Conservation (phyloP, 2,888 invertebrate species). For the Conops quadrifasciatus region DNA sequence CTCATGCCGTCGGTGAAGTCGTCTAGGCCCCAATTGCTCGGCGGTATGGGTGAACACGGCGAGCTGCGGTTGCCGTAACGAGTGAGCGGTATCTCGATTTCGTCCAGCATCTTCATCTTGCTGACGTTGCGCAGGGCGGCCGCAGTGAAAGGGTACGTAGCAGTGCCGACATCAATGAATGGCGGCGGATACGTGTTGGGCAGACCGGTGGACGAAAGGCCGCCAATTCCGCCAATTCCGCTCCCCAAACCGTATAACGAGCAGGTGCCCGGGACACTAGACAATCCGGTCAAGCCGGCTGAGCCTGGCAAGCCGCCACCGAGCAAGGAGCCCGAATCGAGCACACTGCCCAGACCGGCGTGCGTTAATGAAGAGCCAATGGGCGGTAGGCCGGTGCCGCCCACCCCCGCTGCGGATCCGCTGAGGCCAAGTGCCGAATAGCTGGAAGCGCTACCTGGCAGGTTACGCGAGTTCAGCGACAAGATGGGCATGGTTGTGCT, state of each 20-base stretch:
- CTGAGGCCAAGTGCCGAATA: constrained; percentile 64
- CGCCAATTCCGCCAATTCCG: constrained; percentile 43
- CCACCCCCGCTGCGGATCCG: constrained; percentile 49
- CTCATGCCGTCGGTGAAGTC: constrained; percentile 72
- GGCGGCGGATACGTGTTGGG: constrained; percentile 58
- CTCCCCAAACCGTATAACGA: constrained; percentile 56
- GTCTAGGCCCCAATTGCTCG: constrained; percentile 71
- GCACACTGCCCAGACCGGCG: constrained; percentile 60
- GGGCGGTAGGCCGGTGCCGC: constrained; percentile 42
- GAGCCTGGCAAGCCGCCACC: constrained; percentile 48
- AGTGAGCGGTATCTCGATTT: constrained; percentile 74
- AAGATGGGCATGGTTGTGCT: constrained; percentile 72
- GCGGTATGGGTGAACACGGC: constrained; percentile 73
- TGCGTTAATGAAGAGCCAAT: constrained; percentile 61
- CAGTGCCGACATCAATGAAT: constrained; percentile 57
- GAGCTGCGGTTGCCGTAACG: constrained; percentile 71
- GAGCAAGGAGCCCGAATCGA: constrained; percentile 59
- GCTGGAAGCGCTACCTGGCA: constrained; percentile 64
- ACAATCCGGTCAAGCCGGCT: constrained; percentile 46
- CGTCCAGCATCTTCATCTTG: constrained; percentile 77
- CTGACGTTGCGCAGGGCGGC: constrained; percentile 73
- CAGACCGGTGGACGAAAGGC: constrained; percentile 54
- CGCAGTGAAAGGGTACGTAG: constrained; percentile 69
- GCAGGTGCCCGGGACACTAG: constrained; percentile 55
- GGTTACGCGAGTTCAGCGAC: constrained; percentile 67